Evolutionary conservation across 2,888 invertebrate genomes (phyloP), one percentile per base, ranked within the genome.

Genomic region (Leptinotarsa peninsularis): DNA sequence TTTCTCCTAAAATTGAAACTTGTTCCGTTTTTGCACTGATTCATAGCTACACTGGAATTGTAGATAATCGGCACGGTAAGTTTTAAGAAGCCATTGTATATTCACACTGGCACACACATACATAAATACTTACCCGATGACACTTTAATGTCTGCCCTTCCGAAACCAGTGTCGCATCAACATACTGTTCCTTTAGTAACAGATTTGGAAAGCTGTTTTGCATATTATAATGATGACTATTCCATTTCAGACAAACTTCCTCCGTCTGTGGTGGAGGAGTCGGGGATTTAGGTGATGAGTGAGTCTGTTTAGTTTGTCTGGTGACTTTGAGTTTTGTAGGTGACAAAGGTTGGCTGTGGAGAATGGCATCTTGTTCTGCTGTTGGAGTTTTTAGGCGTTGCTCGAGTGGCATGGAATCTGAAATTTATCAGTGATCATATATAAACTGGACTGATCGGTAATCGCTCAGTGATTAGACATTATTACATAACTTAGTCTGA

Each of bases 141-240:
- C 91, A 91, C 81, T 90, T 90, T 66, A 91, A 86, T 54, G 88
- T 89, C 69, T 79, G 79, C 4, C 91, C 91, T 79, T 91, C 91
- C 60, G 90, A 89, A 2, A 90, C 90, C 71, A 91, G 81, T 2
- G 91, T 91, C 1, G 90, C 90, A 82, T 91, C 91, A 2, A 90
- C 90, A 81, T 90, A 90, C 78, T 90, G 89, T 80, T 91, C 90
- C 71, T 88, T 88, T 73, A 88, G 86, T 67, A 91, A 84, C 49
- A 91, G 84, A 76, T 84, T 87, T 3, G 90, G 90, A 81, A 91
- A 90, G 3, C 89, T 87, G n/a, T 87, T 87, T 80, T 90, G 90
- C 88, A 91, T 89, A 79, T 91, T 91, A 49, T 87, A 86, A 79
- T 90, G 90, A 81, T 91, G 90, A 76, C 90, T 90, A 84, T 91